Evolutionary conservation across 2,797 vertebrate genomes (phyloP).

Genomic region (Amazona finschi): DNA sequence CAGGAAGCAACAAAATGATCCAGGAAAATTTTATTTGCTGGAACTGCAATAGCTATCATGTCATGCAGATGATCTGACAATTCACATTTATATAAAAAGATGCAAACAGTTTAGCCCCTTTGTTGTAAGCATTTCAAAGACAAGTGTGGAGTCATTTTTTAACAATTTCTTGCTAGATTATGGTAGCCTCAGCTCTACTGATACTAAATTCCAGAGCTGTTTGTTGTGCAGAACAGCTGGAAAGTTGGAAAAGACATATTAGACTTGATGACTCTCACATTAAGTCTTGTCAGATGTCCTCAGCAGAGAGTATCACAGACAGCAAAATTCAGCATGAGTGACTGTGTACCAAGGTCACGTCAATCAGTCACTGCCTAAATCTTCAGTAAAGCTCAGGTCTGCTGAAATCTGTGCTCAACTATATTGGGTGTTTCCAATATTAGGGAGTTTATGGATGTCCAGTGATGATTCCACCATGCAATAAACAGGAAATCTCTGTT

Average conservation of each 20-base stretch:
- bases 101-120: not conserved
- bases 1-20: not conserved
- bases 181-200: not conserved
- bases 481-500: not conserved
- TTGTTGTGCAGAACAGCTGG: not conserved
- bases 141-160: not conserved
- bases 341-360: not conserved
- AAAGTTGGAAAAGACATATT: not conserved
- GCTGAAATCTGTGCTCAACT: not conserved
- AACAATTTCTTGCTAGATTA: not conserved
- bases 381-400: not conserved
- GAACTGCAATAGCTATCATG: not conserved
- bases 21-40: not conserved
- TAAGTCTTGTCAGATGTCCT: not conserved
- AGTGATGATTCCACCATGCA: not conserved
- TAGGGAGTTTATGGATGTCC: not conserved
- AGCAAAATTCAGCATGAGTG: not conserved
- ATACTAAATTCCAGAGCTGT: not conserved
- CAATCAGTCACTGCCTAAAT: not conserved
- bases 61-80: not conserved
- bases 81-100: not conserved
- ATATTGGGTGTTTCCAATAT: accelerated
- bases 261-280: not conserved
- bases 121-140: not conserved
- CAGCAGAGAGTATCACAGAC: not conserved